Evolutionary conservation across 2,888 invertebrate genomes (phyloP), one percentile per base, ranked within the genome.

Genomic region (Parelbella ahira): DNA sequence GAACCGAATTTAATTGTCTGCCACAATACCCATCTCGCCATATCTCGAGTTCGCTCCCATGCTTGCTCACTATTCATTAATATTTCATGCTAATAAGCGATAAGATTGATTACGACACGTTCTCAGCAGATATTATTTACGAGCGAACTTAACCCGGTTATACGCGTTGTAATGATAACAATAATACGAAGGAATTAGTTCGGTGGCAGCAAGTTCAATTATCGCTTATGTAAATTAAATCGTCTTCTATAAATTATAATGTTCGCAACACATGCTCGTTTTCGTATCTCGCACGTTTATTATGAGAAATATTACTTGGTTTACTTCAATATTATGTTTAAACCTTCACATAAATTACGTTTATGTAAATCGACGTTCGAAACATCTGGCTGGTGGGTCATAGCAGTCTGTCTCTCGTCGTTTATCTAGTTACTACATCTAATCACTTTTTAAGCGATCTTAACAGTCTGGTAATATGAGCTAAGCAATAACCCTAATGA

Each of bases 161-260:
- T 25, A 12, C 27, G 33, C 13, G 27, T 33, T 34, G 23, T 33
- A 34, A 28, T 23, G 20, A 38, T 38, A 15, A 44, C 38, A 34
- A 45, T 30, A 45, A 34, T 30, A 50, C 48, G 33, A 45, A 23
- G 39, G 30, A 32, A 36, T 49, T 48, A 50, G 43, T 51, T 41
- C 37, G 42, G 29, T 42, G 44, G 43, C 32, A 47, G 49, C 42
- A 42, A 36, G 48, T 47, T 38, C 44, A 54, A 53, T 58, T 53
- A 54, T 49, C 36, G 39, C 47, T 48, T 47, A 53, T 51, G 51
- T 53, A 52, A 61, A 65, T 61, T 60, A 53, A 53, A 58, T 60
- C 60, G 57, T 57, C 53, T 52, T 51, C 51, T 51, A 55, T 51
- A 63, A 64, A 64, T 60, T 60, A 61, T 61, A 54, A 58, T 54